Evolutionary conservation across 2,888 invertebrate species (phyloP).

Genomic region (Dryocosmus kuriphilus): DNA sequence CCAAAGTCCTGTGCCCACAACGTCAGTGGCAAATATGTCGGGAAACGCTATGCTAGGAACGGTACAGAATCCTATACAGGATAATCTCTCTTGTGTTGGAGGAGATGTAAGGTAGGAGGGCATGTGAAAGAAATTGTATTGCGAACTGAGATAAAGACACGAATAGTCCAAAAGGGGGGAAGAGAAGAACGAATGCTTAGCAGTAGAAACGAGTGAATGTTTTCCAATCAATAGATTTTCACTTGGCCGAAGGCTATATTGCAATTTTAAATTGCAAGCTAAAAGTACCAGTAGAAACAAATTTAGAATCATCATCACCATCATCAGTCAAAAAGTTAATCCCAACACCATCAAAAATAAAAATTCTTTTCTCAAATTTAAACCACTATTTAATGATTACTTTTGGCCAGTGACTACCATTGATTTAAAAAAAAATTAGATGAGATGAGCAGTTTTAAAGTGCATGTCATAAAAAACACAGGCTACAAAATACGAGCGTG

Average conservation of each 20-base stretch:
- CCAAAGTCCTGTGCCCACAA: constrained; percentile 70
- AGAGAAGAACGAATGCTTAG: constrained; percentile 23
- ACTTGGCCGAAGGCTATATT: constrained; percentile 23
- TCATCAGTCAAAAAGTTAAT: no score
- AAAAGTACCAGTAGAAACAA: no score
- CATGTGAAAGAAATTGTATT: constrained; percentile 57
- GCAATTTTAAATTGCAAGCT: not conserved
- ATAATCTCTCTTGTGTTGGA: constrained; percentile 80
- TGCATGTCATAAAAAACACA: constrained; percentile 28
- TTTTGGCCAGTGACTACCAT: constrained; percentile 19
- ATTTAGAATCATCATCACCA: no score
- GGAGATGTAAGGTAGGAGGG: constrained; percentile 80
- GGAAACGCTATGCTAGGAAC: constrained; percentile 72
- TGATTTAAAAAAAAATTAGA: not conserved
- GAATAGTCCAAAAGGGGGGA: constrained; percentile 33
- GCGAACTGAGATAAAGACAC: constrained; percentile 40
- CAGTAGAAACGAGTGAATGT: constrained; percentile 29
- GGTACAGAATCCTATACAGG: constrained; percentile 76
- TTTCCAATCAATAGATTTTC: not conserved
- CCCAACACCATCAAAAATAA: not conserved
- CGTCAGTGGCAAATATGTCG: constrained; percentile 68
- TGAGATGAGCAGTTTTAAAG: constrained; percentile 7
- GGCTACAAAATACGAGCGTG: constrained; percentile 24
- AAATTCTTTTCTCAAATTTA: not conserved
- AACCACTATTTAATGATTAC: not conserved